Percentiles rank a stretch among this genome's conserved stretches.
Conservation (phyloP, 2,797 vertebrate species). For the Xerus rutilus region DNA sequence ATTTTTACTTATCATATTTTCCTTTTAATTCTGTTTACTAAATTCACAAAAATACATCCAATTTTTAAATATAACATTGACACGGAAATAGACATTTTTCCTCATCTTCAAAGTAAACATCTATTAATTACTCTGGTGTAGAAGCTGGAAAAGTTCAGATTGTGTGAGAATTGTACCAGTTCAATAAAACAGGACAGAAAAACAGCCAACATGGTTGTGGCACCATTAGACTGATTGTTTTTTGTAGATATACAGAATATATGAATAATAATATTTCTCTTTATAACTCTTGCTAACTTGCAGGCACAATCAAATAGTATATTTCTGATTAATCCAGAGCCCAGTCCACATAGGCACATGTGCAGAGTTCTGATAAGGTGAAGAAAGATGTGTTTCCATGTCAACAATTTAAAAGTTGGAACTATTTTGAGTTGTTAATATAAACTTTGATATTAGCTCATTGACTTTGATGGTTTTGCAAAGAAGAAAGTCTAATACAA, state of each 20-base stretch:
- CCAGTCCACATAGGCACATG: conserved; percentile 67
- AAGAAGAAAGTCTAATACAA: conserved; percentile 77
- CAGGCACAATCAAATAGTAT: conserved; percentile 66
- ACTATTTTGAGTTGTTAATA: conserved; percentile 78
- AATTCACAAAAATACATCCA: conserved; percentile 20
- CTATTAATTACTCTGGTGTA: conserved; percentile 68
- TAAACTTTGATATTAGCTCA: conserved; percentile 80
- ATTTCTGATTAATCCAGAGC: conserved; percentile 83
- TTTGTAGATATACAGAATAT: conserved; percentile 80
- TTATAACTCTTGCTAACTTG: conserved; percentile 72
- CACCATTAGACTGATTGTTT: conserved; percentile 81
- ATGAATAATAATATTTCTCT: conserved; percentile 81
- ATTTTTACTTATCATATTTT: conserved; percentile 54
- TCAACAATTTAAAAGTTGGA: conserved; percentile 84
- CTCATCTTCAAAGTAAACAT: conserved; percentile 47
- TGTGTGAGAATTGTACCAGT: conserved; percentile 48
- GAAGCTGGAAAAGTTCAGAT: conserved; percentile 49
- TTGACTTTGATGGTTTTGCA: conserved; percentile 76
- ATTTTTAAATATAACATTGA: neutral
- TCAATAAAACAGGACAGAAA: conserved; percentile 68
- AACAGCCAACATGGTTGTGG: conserved; percentile 52
- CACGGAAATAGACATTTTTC: neutral
- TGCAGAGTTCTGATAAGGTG: conserved; percentile 86
- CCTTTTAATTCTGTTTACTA: conserved; percentile 70
- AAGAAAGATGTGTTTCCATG: conserved; percentile 83